Base-by-base conservation (phyloP, 2,888 invertebrate species). In the Antitype chi region DNA sequence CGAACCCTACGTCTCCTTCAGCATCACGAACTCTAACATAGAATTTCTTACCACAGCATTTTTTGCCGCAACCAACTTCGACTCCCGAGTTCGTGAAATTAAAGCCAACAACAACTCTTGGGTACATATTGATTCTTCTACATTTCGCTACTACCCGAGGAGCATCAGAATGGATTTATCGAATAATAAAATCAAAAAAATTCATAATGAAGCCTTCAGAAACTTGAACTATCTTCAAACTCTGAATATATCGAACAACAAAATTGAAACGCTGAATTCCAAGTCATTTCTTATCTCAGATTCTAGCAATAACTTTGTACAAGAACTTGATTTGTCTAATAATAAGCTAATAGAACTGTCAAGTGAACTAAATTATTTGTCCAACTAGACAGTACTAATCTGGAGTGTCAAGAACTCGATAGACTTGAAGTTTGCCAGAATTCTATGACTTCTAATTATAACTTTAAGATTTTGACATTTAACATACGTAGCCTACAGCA, bases 31-130 rank as follows among this genome's bases (percentile, higher is more conserved):
- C 15, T 92, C 95, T 0, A 72, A n/a, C 0, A 13, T 76, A 2
- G 82, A 86, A 0, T 80, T 77, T 0, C 83, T 96, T 0, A 91
- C 90, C 0, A 76, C 91, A 0, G 90, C 90, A 1, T 95, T 93
- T 85, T 96, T 96, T 67, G 91, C 94, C 5, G 76, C 94, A 7
- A 96, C 96, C 0, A 96, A 96, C 81, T 96, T 96, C 32, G 96
- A 96, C 77, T 86, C 90, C 2, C 89, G 93, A 77, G 95, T 96
- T n/a, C 91, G 92, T 57, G 85, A 78, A 71, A 89, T 96, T 17
- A 88, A 81, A 76, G 94, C 91, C 0, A 28, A 70, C 3, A 75
- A 84, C 47, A 95, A 94, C 78, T 74, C 70, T 3, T 96, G 95
- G 95, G 66, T 32, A 0, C 81, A 70, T 2, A 89, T 96, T 28